Evolutionary conservation across 2,888 invertebrate species (phyloP), one percentile per base, ranked within the genome.

Genomic region (Sarcophaga subvicina): DNA sequence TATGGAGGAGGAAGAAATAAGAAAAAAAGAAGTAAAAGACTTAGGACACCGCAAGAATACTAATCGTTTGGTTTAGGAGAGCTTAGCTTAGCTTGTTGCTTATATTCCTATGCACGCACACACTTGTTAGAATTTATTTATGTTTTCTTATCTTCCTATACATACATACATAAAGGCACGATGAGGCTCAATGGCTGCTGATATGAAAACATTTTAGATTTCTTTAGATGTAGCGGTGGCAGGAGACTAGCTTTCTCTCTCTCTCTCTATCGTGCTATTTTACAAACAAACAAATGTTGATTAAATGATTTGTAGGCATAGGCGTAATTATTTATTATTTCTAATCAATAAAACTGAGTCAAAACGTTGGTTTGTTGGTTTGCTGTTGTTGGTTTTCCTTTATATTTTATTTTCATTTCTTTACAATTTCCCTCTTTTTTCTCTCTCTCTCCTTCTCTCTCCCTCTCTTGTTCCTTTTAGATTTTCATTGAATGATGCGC

Each of bases 21-120:
- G 37, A 37, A 37, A 37, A 37, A 37, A 37, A 37, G 92, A 92
- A 91, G 91, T 92, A 93, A 93, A 91, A 92, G 92, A 92, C 90
- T 91, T 90, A 91, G 91, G 91, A 93, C 93, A 90, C 90, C 89
- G 90, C 91, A 92, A 92, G 93, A 93, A 93, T 93, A 93, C 92
- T 92, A 93, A 93, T 92, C 91, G 91, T 88, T 88, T 89, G 84
- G 88, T 88, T 81, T 37, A 10, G 0, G 37, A 37, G 8, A 37
- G 37, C 37, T 37, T 88, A 86, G 86, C 88, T 77, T 87, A 82
- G 86, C 79, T 73, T 88, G 76, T 85, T 80, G 75, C 77, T 71
- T 83, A 60, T 73, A 25, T 37, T 49, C 8, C 37, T 12, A 22
- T 64, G 17, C n/a, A 37, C 37, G 37, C 37, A 37, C 8, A 37